Evolutionary conservation across 1,140 invertebrate species (phyloP).

Genomic region (Microplitis demolitor): DNA sequence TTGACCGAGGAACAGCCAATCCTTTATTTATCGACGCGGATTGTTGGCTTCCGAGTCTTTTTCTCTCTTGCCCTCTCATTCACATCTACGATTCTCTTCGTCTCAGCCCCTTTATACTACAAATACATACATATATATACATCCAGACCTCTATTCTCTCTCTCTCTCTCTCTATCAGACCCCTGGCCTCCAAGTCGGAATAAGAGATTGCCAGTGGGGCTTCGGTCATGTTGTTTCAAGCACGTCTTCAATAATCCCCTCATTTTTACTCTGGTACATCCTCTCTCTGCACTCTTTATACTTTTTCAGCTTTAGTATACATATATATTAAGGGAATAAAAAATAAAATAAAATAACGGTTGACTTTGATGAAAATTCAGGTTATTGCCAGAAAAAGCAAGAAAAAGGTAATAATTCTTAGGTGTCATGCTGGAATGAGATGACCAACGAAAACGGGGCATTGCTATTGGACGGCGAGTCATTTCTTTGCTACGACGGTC

Average conservation of each 20-base stretch:
- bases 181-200: not conserved
- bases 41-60: conserved; percentile 44
- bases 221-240: conserved; percentile 48
- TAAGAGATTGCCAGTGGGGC: conserved; percentile 26
- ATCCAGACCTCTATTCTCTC: not conserved
- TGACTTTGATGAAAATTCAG: not conserved
- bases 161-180: not conserved
- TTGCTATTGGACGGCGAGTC: conserved; percentile 45
- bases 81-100: not conserved
- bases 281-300: not conserved
- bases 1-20: conserved; percentile 59
- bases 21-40: conserved; percentile 61
- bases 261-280: conserved; percentile 29
- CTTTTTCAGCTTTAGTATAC: not conserved
- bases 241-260: conserved; percentile 54
- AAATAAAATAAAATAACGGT: not conserved
- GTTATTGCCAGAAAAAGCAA: too few species aligned
- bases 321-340: not conserved
- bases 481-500: conserved; percentile 38
- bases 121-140: too few species aligned
- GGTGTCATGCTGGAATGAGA: conserved; percentile 3
- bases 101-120: too few species aligned
- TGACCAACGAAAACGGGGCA: conserved; percentile 11
- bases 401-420: conserved; percentile 8
- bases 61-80: not conserved